phyloP scores from a whole-genome alignment of 2,797 vertebrate species.

The Rallus crepitans region DNA sequence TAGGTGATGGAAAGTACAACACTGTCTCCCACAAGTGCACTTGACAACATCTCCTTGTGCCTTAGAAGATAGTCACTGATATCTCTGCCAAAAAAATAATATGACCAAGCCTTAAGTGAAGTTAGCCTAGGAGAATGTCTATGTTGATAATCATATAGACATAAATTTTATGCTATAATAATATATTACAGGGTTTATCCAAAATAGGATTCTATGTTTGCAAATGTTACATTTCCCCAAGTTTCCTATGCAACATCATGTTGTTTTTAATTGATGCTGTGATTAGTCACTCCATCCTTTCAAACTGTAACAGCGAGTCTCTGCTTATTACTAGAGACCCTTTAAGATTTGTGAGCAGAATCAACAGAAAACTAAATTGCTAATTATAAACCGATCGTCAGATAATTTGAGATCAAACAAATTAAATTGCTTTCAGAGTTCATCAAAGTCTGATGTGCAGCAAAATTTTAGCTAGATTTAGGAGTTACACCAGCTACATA shows the following conservation, averaged over 20 bases:
- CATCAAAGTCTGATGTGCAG: neutral
- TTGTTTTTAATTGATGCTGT: neutral
- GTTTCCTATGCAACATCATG: neutral
- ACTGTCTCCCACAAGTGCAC: neutral
- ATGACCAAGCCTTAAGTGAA: neutral
- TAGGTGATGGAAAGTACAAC: neutral
- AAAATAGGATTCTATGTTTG: neutral
- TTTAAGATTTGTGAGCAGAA: neutral
- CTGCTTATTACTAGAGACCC: neutral
- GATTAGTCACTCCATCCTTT: neutral
- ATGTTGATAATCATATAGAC: neutral
- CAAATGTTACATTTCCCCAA: neutral
- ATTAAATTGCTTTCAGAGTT: neutral
- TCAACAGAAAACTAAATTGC: slow-evolving; percentile 34
- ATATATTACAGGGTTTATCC: neutral
- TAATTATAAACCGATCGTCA: slow-evolving; percentile 24
- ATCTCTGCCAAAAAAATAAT: neutral
- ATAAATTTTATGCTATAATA: neutral
- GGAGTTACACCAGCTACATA: neutral
- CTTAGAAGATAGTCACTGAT: neutral
- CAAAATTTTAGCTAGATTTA: slow-evolving; percentile 12
- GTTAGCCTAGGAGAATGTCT: neutral
- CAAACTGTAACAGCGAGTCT: neutral
- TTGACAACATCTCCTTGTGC: neutral
- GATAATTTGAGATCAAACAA: slow-evolving; percentile 34